A percentile compares a stretch with the other conserved stretches of the same genome.
phyloP scores from a whole-genome alignment of 1,140 invertebrate genomes.

The Drosophila sucinea region DNA sequence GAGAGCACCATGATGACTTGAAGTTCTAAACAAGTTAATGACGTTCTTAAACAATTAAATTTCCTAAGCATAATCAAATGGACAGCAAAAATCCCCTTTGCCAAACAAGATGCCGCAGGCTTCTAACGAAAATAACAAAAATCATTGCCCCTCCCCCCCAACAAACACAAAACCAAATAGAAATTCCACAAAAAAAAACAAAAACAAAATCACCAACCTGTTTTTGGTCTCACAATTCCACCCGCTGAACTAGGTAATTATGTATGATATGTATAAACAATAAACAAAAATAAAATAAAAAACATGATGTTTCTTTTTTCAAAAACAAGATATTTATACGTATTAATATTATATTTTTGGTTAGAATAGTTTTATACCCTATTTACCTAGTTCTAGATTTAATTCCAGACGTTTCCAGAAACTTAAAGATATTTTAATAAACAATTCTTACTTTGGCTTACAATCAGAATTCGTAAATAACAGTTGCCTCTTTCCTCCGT shows the following conservation, averaged over 20 bases:
- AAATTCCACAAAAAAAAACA: neutral
- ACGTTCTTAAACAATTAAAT: conserved; percentile 72
- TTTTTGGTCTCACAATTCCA: conserved; percentile 6
- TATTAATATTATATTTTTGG: too few species aligned
- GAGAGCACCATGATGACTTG: conserved; percentile 17
- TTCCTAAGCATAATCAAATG: conserved; percentile 74
- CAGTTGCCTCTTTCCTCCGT: too few species aligned
- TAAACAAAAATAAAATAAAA: neutral
- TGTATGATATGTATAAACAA: conserved; percentile 17
- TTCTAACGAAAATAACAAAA: conserved; percentile 34
- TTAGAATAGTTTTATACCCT: too few species aligned
- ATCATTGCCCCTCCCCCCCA: conserved; percentile 36
- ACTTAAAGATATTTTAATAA: too few species aligned
- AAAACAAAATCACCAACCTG: conserved; percentile 11
- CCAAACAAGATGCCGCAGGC: conserved; percentile 28
- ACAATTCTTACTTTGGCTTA: too few species aligned
- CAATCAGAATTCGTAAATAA: too few species aligned
- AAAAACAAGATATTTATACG: too few species aligned
- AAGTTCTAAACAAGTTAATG: conserved; percentile 70
- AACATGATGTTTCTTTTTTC: neutral
- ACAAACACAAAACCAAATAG: conserved; percentile 6
- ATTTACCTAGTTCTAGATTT: too few species aligned
- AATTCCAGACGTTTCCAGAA: too few species aligned
- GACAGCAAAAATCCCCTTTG: conserved; percentile 53
- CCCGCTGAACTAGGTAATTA: conserved; percentile 26